phyloP scores from a whole-genome alignment of 2,113 vertebrate genomes.

The Poeciliopsis retropinna region DNA sequence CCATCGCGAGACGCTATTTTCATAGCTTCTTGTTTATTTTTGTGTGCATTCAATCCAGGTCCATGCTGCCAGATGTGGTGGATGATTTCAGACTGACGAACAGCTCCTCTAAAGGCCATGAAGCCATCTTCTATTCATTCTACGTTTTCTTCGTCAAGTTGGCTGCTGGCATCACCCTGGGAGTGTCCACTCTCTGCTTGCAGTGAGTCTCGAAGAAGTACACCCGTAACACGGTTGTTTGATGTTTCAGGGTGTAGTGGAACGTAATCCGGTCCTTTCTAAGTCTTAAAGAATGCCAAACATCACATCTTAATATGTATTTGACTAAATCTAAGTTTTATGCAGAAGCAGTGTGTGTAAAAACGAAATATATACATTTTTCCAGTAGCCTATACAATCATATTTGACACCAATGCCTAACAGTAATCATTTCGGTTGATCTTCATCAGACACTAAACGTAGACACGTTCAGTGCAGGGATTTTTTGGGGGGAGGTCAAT shows the following conservation, averaged over 20 bases:
- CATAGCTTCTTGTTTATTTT: not conserved
- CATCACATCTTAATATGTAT: not conserved
- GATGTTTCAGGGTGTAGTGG: not conserved
- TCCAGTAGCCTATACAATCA: not conserved
- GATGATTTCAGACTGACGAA: slow-evolving; percentile 91
- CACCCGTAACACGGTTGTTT: not conserved
- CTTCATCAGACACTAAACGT: not conserved
- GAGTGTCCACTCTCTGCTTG: slow-evolving; percentile 92
- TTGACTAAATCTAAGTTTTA: not conserved
- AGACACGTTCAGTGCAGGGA: too few species aligned
- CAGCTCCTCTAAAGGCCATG: slow-evolving; percentile 84
- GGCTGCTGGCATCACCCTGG: slow-evolving; percentile 87
- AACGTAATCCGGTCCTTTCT: not conserved
- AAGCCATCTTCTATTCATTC: slow-evolving; percentile 98
- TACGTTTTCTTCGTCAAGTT: slow-evolving; percentile 96
- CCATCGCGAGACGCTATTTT: not conserved
- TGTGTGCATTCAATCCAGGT: slow-evolving; percentile 79
- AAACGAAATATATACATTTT: not conserved
- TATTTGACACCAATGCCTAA: not conserved
- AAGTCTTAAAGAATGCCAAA: not conserved
- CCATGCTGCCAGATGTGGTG: slow-evolving; percentile 96
- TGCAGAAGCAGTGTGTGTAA: not conserved
- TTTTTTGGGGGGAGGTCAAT: too few species aligned
- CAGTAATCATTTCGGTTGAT: not conserved
- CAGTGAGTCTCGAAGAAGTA: slow-evolving; percentile 83